Conservation (phyloP, 92 coral and sea anemone genomes). For the Actinernus sp. region DNA sequence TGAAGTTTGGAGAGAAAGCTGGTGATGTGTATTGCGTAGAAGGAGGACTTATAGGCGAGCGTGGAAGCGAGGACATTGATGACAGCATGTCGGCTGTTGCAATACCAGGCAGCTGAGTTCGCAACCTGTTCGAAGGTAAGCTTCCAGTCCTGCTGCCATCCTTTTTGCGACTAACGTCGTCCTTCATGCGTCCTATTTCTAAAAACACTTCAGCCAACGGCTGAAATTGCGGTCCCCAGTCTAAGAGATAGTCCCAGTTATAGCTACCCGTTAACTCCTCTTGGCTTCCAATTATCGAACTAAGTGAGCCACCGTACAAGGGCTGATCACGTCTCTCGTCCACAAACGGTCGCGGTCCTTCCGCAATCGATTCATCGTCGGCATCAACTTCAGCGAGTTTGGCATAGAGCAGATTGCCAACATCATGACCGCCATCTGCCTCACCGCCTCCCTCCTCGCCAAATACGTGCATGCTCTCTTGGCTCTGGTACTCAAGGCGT, state of each 20-base stretch:
- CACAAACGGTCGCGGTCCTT: conserved; percentile 77
- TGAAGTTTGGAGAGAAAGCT: conserved; percentile 99
- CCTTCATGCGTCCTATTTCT: conserved; percentile 97
- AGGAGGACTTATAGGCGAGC: conserved; percentile 92
- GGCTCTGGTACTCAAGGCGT: conserved; percentile 79
- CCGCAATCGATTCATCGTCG: conserved; percentile 95
- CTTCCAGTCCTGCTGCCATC: conserved; percentile 28
- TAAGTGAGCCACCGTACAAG: conserved; percentile 92
- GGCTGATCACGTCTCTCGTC: conserved; percentile 91
- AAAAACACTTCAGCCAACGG: conserved; percentile 96
- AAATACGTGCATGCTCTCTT: conserved; percentile 96
- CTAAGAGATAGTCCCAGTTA: conserved; percentile 92
- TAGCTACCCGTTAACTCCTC: conserved; percentile 97
- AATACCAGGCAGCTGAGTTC: conserved; percentile 61
- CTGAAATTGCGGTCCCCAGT: conserved; percentile 99
- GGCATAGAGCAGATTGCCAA: conserved; percentile 90
- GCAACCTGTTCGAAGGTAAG: conserved; percentile 46
- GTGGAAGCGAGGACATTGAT: conserved; percentile 95
- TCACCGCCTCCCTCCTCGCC: conserved; percentile 99
- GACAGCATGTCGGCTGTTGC: conserved; percentile 92
- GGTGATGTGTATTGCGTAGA: conserved; percentile 95
- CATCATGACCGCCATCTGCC: conserved; percentile 95
- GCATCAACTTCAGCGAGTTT: conserved; percentile 98
- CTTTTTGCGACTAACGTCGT: conserved; percentile 68
- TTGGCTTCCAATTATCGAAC: conserved; percentile 97